Base-by-base conservation (phyloP, 2,888 invertebrate genomes). In the Gastrophysa polygoni region DNA sequence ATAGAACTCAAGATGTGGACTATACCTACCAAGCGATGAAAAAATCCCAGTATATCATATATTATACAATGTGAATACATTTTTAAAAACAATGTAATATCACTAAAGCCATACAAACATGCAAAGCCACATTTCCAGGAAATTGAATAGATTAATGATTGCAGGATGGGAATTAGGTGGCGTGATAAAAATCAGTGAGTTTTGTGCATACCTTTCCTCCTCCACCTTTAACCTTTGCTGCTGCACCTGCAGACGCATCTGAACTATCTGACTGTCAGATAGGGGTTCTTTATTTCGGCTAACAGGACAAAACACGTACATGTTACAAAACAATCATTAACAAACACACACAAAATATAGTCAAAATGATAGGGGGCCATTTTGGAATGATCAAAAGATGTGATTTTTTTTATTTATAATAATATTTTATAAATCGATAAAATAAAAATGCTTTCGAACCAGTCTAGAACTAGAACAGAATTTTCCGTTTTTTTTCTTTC, bases 171-270 rank as follows among this genome's bases (percentile, higher is more conserved):
- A 11, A 1, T 18, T 46, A n/a, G 21, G 20, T 8, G 20, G 46
- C 21, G 46, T 46, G 46, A 20, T 29, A 29, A 14, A 48, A 58
- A 51, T 59, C 50, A 32, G 46, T 49, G 63, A 59, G 18, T 14
- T 59, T 38, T 73, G 79, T 80, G 80, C 81, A 76, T 88, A 91
- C 91, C 90, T 91, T 86, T 91, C 91, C 82, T 90, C 90, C 83
- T 90, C 90, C 77, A 89, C 91, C 83, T 91, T 91, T 83, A 88
- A 88, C 78, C 91, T 86, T 83, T 91, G 91, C 80, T 87, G 88
- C 82, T 88, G 87, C 79, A 91, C 91, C 82, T 91, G 90, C 78
- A 89, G 85, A 81, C 91, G 86, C 91, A 91, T 91, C 84, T 90
- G 90, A 75, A 90, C 89, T 82, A 91, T 89, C 82, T 91, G 91